Percentiles rank a stretch among this genome's conserved stretches.
Evolutionary conservation across 2,888 invertebrate genomes (phyloP).

Genomic region (Dryococelus australis): DNA sequence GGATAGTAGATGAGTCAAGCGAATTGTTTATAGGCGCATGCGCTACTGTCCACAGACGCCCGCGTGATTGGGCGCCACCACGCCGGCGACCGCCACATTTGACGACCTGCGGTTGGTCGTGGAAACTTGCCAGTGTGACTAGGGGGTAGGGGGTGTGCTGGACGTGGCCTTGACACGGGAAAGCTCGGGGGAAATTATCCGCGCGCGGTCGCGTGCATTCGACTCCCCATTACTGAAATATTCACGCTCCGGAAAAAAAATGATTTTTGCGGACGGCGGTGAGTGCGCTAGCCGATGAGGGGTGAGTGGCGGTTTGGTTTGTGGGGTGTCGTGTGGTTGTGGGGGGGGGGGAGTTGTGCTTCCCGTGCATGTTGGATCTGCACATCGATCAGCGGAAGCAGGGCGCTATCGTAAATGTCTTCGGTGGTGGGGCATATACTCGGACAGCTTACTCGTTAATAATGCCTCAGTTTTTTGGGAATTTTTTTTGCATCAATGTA

Average conservation of each 20-base stretch:
- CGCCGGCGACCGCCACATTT: background rate
- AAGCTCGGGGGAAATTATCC: conserved; percentile 7
- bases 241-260: background rate
- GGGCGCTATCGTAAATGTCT: background rate
- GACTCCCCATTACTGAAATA: background rate
- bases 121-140: background rate
- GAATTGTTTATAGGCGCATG: too few species aligned
- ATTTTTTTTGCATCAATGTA: too few species aligned
- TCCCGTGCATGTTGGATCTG: background rate
- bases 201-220: background rate
- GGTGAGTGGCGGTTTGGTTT: background rate
- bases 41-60: too few species aligned
- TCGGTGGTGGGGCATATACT: background rate
- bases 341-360: background rate
- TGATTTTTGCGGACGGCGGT: background rate
- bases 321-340: background rate
- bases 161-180: background rate
- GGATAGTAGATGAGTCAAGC: too few species aligned
- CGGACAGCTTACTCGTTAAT: too few species aligned
- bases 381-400: background rate
- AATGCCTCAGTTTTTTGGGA: too few species aligned
- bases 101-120: background rate
- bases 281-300: background rate
- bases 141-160: background rate
- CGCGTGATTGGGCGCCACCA: background rate